phyloP scores from a whole-genome alignment of 2,888 invertebrate genomes.

The Melanotus villosus region DNA sequence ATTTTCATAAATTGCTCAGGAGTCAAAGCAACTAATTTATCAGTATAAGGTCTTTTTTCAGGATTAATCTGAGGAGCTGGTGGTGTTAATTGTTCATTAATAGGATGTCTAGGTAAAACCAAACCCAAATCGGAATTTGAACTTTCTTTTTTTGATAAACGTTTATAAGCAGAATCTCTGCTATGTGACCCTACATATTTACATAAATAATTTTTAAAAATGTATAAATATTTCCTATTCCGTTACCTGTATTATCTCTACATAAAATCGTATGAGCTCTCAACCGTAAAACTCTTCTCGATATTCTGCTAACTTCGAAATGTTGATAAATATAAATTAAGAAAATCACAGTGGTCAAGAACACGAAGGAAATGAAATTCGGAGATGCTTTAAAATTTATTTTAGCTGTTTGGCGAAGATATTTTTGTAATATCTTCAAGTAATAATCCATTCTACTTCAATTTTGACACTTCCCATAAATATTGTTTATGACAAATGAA shows the following conservation, averaged over 20 bases:
- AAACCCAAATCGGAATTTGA: conserved; percentile 45
- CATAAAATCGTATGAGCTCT: conserved; percentile 45
- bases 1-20: conserved; percentile 62
- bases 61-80: background rate
- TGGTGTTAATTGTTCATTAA: background rate
- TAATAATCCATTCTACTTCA: conserved; percentile 58
- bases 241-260: conserved; percentile 44
- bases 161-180: conserved; percentile 45
- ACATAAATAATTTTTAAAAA: no score
- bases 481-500: no score
- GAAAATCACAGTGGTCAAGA: conserved; percentile 57
- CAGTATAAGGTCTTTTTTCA: conserved; percentile 38
- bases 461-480: conserved; percentile 55
- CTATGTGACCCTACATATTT: conserved; percentile 31
- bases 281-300: conserved; percentile 38
- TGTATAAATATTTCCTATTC: background rate
- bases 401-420: conserved; percentile 58
- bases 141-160: conserved; percentile 34
- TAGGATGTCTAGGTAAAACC: conserved; percentile 15
- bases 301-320: conserved; percentile 58
- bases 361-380: conserved; percentile 59
- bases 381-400: conserved; percentile 61
- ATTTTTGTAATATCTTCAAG: conserved; percentile 52
- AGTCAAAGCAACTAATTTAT: conserved; percentile 57
- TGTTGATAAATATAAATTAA: conserved; percentile 57